phyloP scores from a whole-genome alignment of 2,113 vertebrate genomes.

The Sinosuthora webbiana region DNA sequence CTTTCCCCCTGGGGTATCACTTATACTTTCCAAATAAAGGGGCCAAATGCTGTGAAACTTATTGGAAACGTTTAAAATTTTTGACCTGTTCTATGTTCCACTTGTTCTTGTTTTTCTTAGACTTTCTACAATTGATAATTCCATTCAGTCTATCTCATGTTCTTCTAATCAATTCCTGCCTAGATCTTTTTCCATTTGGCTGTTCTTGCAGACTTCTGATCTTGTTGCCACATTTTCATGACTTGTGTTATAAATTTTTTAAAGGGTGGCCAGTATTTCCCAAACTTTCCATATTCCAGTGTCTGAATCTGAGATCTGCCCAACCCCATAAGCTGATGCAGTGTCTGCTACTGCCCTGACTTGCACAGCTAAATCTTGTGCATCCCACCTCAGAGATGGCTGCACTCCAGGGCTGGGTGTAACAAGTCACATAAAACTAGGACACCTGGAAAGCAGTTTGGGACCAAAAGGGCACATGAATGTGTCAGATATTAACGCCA shows the following conservation, averaged over 20 bases:
- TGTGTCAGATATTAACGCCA: background rate
- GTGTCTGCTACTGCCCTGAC: background rate
- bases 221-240: conserved; percentile 15
- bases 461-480: background rate
- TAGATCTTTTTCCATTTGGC: conserved; percentile 26
- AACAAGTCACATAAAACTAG: background rate
- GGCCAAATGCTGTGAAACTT: conserved; percentile 37
- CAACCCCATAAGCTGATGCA: background rate
- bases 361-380: background rate
- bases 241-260: background rate
- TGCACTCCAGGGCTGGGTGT: background rate
- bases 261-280: background rate
- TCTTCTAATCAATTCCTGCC: background rate
- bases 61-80: conserved; percentile 5
- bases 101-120: conserved; percentile 17
- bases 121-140: conserved; percentile 9
- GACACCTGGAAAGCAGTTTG: background rate
- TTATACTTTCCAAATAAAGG: conserved; percentile 12
- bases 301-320: background rate
- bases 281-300: background rate
- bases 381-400: background rate
- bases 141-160: background rate
- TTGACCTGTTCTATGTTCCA: conserved; percentile 14
- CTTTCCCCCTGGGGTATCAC: background rate
- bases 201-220: background rate